Percentiles rank a stretch among this genome's conserved stretches.
These are phyloP conservation scores for Scaptomyza montana DNA, from an alignment of 1,140 invertebrate genomes.

Conservation along the genomic window DNA sequence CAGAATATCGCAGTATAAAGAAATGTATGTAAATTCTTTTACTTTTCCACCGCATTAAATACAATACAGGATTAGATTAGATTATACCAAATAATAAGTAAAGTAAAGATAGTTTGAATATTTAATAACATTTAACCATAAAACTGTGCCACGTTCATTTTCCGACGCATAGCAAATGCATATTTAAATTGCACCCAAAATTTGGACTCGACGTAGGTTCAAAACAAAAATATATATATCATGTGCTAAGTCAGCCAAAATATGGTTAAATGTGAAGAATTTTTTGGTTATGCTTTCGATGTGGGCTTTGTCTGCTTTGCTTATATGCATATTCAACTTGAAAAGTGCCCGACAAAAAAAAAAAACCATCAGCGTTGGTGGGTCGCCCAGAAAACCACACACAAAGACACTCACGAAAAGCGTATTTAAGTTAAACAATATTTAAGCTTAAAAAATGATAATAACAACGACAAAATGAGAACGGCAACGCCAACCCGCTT, in stretches of 20 bases:
- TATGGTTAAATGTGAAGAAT: slow-evolving; percentile 41
- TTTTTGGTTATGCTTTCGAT: slow-evolving; percentile 23
- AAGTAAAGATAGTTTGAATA: background rate
- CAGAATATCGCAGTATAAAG: no score
- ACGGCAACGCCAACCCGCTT: slow-evolving; percentile 66
- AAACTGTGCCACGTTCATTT: slow-evolving; percentile 22
- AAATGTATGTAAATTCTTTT: no score
- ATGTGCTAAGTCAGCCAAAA: slow-evolving; percentile 43
- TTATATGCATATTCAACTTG: slow-evolving; percentile 36
- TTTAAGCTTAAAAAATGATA: slow-evolving; percentile 55
- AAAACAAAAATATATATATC: slow-evolving; percentile 4
- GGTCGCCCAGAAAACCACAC: slow-evolving; percentile 22
- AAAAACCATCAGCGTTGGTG: slow-evolving; percentile 39
- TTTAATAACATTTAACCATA: slow-evolving; percentile 19
- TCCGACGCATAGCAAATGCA: slow-evolving; percentile 54
- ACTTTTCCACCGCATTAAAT: background rate
- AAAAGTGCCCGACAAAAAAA: slow-evolving; percentile 32
- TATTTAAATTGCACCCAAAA: slow-evolving; percentile 62
- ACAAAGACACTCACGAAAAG: slow-evolving; percentile 40
- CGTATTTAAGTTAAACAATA: slow-evolving; percentile 52
- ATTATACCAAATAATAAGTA: no score
- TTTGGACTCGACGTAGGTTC: slow-evolving; percentile 49
- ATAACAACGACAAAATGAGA: slow-evolving; percentile 58
- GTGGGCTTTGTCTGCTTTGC: slow-evolving; percentile 48
- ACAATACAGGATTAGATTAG: no score